Base-by-base conservation (phyloP, 2,113 vertebrate genomes). In the Gallinago paraguaiae region DNA sequence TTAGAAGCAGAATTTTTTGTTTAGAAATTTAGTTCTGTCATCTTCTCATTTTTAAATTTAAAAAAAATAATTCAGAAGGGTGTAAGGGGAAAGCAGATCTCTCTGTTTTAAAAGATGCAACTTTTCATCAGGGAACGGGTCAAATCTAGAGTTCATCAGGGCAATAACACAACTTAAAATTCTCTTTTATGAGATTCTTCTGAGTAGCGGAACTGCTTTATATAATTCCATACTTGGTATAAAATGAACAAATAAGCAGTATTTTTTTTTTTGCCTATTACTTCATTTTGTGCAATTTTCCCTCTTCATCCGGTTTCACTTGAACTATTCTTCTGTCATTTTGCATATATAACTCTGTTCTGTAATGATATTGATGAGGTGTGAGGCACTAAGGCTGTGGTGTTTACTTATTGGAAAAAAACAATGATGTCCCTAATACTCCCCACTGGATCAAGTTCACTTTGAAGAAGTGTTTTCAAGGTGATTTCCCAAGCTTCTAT, bases 391-490 rank as follows among this genome's bases (percentile, higher is more conserved):
- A 88, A 75, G 76, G 65, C 56, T 64, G 33, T 50, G 28, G 69
- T 95, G 88, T 92, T 95, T 95, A 86, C 65, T 76, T 96, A 86
- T 17, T 87, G 90, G 63, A 86, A 95, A 86, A 39, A 95, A 94
- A 23, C 60, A 84, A 61, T 72, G 57, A 61, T 72, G 57, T 89
- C 72, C 84, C 41, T 91, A 94, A 86, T 92, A 88, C 33, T 88
- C 90, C 28, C 43, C 64, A 88, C 45, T 45, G 77, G 82, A 96
- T 94, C 77, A 93, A 76, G 28, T 96, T 94, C 79, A 91, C 70
- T 95, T 95, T 93, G 88, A 95, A 89, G 88, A 82, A 92, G 54
- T 82, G 61, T 94, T 96, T 94, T 91, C 50, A 79, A 92, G 78
- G 88, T 91, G 91, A 85, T 85, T 93, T 92, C 77, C 79, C 90